Percentiles rank a stretch among this genome's conserved stretches.
phyloP scores from a whole-genome alignment of 1,140 invertebrate genomes.

The Archivesica marissinica region DNA sequence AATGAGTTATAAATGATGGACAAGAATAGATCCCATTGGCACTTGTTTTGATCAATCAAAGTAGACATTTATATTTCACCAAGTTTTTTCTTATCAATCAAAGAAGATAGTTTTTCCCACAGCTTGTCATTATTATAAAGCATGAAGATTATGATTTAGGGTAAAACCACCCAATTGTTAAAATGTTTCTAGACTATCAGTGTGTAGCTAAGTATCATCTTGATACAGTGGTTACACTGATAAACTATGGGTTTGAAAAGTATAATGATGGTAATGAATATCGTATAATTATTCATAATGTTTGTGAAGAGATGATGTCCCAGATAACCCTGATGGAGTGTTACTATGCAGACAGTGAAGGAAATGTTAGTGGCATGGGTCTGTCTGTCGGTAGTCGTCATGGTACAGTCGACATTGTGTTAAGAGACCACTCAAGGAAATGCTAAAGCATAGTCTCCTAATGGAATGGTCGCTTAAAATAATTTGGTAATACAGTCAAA shows the following conservation, averaged over 20 bases:
- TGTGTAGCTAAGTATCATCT: not conserved
- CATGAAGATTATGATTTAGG: not conserved
- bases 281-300: slow-evolving; percentile 17
- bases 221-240: not conserved
- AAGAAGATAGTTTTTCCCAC: too few species aligned
- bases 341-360: not conserved
- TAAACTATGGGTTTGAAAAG: not conserved
- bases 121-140: not conserved
- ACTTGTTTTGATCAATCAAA: too few species aligned
- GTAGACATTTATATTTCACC: too few species aligned
- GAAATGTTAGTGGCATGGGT: not conserved
- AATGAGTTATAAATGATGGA: too few species aligned
- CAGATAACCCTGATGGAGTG: not conserved
- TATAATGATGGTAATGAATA: not conserved
- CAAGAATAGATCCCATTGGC: too few species aligned
- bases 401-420: too few species aligned
- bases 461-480: too few species aligned
- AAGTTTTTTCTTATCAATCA: too few species aligned
- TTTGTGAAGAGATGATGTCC: not conserved
- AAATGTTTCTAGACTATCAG: not conserved
- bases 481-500: too few species aligned
- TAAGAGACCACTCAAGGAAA: too few species aligned
- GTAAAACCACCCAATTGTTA: not conserved
- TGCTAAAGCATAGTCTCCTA: too few species aligned
- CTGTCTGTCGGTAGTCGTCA: too few species aligned